A percentile compares a stretch with the other conserved stretches of the same genome.
phyloP scores from a whole-genome alignment of 2,797 vertebrate species.

The Eutrigla gurnardus region DNA sequence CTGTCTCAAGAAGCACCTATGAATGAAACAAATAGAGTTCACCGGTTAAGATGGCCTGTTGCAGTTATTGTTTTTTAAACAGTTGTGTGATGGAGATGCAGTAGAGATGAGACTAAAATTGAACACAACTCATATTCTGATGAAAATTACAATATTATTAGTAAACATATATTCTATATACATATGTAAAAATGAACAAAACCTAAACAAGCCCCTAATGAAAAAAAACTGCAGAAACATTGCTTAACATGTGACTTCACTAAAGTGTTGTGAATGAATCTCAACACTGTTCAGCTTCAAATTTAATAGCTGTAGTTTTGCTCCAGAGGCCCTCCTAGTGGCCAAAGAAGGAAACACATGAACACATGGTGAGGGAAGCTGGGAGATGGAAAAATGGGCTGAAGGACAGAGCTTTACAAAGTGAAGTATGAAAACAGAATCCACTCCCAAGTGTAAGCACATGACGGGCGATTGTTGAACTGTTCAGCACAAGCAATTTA shows the following conservation, averaged over 20 bases:
- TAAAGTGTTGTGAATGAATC: conserved; percentile 23
- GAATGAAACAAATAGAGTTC: conserved; percentile 35
- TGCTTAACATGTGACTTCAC: conserved; percentile 45
- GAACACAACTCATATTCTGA: conserved; percentile 37
- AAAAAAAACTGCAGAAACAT: conserved; percentile 46
- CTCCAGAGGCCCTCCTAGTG: conserved; percentile 56
- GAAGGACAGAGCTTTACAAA: conserved; percentile 13
- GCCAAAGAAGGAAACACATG: conserved; percentile 28
- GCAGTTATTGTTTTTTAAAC: conserved; percentile 42
- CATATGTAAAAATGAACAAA: conserved; percentile 58
- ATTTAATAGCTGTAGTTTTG: conserved; percentile 49
- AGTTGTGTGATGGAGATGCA: conserved; percentile 25
- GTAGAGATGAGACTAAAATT: conserved; percentile 24
- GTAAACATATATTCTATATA: conserved; percentile 70
- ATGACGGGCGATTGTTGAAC: background rate
- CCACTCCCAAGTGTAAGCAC: background rate
- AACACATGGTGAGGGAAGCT: conserved; percentile 1
- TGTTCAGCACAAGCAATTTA: conserved; percentile 42
- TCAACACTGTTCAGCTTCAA: conserved; percentile 39
- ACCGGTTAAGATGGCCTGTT: conserved; percentile 34
- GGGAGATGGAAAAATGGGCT: background rate
- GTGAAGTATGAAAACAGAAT: conserved; percentile 20
- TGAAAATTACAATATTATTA: conserved; percentile 60
- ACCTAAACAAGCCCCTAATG: conserved; percentile 42
- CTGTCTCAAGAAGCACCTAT: conserved; percentile 17